Conservation (phyloP, 2,113 vertebrate species). For the Cairina moschata region DNA sequence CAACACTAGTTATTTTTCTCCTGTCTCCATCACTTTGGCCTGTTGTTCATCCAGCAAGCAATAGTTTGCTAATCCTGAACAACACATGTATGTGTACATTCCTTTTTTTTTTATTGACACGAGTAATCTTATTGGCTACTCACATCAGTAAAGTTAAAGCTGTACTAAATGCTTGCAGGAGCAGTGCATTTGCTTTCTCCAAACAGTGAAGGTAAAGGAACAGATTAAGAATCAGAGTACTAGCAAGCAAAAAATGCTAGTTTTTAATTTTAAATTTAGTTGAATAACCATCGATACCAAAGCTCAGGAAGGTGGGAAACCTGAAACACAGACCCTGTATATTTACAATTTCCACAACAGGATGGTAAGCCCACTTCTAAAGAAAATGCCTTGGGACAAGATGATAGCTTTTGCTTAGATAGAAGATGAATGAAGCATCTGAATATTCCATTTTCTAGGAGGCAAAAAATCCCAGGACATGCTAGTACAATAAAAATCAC, state of each 20-base stretch:
- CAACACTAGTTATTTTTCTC: neutral
- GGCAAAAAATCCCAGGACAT: neutral
- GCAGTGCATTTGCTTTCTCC: accelerated
- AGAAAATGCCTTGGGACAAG: constrained; percentile 20
- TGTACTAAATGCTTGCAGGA: neutral
- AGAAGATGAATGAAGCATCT: constrained; percentile 5
- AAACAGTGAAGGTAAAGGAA: neutral
- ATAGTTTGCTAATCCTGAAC: neutral
- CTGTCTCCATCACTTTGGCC: neutral
- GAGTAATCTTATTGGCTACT: neutral
- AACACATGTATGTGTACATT: neutral
- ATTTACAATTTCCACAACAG: constrained; percentile 27
- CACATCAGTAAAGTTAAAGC: neutral
- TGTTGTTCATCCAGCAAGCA: neutral
- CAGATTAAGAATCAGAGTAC: neutral
- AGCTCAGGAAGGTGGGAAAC: neutral
- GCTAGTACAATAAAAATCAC: constrained; percentile 37
- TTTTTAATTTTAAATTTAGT: neutral
- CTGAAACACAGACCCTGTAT: neutral
- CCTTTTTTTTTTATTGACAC: neutral
- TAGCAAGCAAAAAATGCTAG: neutral
- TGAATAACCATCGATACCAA: neutral
- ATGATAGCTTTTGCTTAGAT: neutral
- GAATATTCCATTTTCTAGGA: constrained; percentile 53
- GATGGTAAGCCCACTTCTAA: constrained; percentile 31